Evolutionary conservation across 1,140 invertebrate species (phyloP).

Genomic region (Phortica variegata): DNA sequence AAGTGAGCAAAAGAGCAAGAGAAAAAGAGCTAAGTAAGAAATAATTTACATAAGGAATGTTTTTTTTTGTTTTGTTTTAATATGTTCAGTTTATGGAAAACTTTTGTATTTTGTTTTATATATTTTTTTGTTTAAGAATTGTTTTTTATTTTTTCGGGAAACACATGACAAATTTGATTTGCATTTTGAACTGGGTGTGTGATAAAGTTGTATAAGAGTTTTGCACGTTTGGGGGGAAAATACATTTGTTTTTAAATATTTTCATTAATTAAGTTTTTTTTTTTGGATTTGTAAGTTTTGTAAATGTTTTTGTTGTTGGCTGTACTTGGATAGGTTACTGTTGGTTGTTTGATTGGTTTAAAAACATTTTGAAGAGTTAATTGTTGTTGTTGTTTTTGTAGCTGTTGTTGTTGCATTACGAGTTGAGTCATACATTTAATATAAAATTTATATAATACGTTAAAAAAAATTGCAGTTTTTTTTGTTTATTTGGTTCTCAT

Average conservation of each 20-base stretch:
- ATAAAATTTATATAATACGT: no score
- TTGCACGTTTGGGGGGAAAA: slow-evolving; percentile 20
- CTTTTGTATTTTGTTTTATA: slow-evolving; percentile 11
- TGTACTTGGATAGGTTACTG: no score
- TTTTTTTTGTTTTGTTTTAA: slow-evolving; percentile 20
- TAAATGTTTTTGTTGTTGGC: no score
- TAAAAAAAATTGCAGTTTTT: no score
- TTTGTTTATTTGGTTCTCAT: no score
- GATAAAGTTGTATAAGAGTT: slow-evolving; percentile 35
- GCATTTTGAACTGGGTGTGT: slow-evolving; percentile 51
- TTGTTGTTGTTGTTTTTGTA: slow-evolving; percentile 29
- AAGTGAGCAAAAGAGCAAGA: slow-evolving; percentile 2
- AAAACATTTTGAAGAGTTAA: no score
- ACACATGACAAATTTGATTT: slow-evolving; percentile 12
- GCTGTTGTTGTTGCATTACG: slow-evolving; percentile 11
- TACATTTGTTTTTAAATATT: no score
- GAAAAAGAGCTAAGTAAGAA: slow-evolving; percentile 15
- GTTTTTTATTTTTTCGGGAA: slow-evolving; percentile 21
- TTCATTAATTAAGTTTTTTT: no score
- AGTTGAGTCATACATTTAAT: no score
- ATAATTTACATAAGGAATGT: slow-evolving; percentile 4
- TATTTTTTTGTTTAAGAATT: slow-evolving; percentile 14
- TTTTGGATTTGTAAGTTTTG: no score
- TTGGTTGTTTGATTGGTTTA: no score
- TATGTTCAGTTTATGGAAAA: slow-evolving; percentile 19